Percentiles rank a stretch among this genome's conserved stretches.
Evolutionary conservation across 2,797 vertebrate genomes (phyloP).

Genomic region (Percopsis omiscomaycus): DNA sequence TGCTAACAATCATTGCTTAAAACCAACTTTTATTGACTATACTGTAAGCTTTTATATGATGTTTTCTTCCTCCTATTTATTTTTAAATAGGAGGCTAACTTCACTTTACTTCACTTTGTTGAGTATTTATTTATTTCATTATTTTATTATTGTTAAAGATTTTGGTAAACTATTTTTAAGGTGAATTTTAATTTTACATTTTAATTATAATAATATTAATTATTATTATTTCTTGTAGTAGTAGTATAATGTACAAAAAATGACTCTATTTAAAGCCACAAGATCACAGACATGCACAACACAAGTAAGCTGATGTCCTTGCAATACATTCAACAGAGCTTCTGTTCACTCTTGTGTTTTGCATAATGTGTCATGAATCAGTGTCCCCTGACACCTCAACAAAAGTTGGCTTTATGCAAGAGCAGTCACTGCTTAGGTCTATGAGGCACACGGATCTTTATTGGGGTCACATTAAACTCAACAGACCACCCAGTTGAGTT

Average conservation of each 20-base stretch:
- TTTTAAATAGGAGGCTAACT: too few relatives aligned
- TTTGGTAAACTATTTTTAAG: too few relatives aligned
- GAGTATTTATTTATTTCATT: too few relatives aligned
- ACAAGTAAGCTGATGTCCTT: constrained; percentile 24
- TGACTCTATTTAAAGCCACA: background rate
- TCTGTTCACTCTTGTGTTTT: constrained; percentile 43
- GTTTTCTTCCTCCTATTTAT: too few relatives aligned
- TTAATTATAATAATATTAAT: background rate
- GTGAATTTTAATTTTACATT: too few relatives aligned
- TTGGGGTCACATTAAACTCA: constrained; percentile 60
- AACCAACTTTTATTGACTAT: too few relatives aligned
- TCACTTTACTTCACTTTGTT: too few relatives aligned
- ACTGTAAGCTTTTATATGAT: too few relatives aligned
- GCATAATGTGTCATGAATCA: constrained; percentile 59
- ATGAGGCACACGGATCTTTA: constrained; percentile 55
- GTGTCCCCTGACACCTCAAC: constrained; percentile 49
- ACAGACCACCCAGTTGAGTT: constrained; percentile 74
- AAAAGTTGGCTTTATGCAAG: constrained; percentile 62
- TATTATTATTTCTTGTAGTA: background rate
- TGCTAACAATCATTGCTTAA: too few relatives aligned
- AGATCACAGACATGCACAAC: constrained; percentile 4
- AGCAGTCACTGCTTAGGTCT: constrained; percentile 45
- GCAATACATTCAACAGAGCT: constrained; percentile 34
- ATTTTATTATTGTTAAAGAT: too few relatives aligned
- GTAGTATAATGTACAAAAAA: too few relatives aligned